A percentile compares a stretch with the other conserved stretches of the same genome.
Conservation (phyloP, 2,113 vertebrate genomes). For the Spermophilus dauricus region DNA sequence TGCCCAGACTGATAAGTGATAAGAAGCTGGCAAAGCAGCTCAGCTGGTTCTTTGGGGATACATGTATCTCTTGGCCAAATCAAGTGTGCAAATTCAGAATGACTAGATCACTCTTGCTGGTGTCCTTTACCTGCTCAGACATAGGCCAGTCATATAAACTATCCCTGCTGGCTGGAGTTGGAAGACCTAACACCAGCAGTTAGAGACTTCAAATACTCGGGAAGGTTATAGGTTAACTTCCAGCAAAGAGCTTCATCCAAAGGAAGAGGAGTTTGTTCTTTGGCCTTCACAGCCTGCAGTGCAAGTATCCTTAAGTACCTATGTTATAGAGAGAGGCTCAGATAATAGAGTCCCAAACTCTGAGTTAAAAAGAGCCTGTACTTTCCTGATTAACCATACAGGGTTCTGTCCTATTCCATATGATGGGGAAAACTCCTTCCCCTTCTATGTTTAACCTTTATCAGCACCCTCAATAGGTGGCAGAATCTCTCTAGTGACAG, state of each 20-base stretch:
- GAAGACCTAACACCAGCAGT: neutral
- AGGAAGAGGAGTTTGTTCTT: neutral
- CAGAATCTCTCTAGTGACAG: neutral
- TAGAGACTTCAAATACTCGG: neutral
- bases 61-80: neutral
- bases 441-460: neutral
- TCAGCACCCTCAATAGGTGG: neutral
- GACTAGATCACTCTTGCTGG: neutral
- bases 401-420: neutral
- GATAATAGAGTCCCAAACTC: neutral
- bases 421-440: neutral
- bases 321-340: neutral
- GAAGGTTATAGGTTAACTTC: neutral
- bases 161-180: neutral
- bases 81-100: neutral
- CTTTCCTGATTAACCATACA: constrained; percentile 21
- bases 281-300: neutral
- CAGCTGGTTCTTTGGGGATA: neutral
- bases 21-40: neutral
- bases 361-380: neutral
- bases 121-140: neutral
- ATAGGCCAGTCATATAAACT: neutral
- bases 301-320: neutral
- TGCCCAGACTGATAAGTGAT: constrained; percentile 70
- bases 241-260: neutral